Percentiles rank a stretch among this genome's conserved stretches.
These are phyloP conservation scores for Drosophila monieri DNA, from an alignment of 2,888 invertebrate species.

Conservation along the genomic window DNA sequence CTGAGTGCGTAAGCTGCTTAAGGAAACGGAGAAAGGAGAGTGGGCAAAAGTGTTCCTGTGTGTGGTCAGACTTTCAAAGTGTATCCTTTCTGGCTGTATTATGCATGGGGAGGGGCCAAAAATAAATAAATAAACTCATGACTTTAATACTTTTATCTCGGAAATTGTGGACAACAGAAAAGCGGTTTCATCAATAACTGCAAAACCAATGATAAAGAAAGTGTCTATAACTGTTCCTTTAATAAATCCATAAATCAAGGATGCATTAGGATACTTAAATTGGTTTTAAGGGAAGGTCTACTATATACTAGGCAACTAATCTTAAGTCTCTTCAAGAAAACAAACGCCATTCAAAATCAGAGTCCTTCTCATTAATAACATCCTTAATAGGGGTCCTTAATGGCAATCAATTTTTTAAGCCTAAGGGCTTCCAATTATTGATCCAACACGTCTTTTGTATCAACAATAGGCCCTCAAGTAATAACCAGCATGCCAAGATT, in stretches of 20 bases:
- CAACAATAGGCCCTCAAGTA: slow-evolving; percentile 16
- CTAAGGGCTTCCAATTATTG: not conserved
- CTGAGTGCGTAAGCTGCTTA: slow-evolving; percentile 70
- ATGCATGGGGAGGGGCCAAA: slow-evolving; percentile 55
- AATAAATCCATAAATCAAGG: not conserved
- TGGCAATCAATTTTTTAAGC: not conserved
- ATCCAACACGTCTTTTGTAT: not conserved
- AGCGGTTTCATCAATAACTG: slow-evolving; percentile 56
- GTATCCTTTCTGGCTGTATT: slow-evolving; percentile 58
- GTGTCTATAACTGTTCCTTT: not conserved
- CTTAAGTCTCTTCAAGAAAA: no score
- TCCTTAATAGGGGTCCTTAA: not conserved
- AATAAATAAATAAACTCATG: slow-evolving; percentile 42
- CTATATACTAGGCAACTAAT: not conserved
- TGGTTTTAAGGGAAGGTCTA: not conserved
- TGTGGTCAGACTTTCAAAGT: slow-evolving; percentile 60
- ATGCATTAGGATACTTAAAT: not conserved
- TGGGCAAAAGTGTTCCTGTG: slow-evolving; percentile 13
- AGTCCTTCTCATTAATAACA: not conserved
- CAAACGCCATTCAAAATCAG: not conserved
- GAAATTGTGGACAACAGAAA: slow-evolving; percentile 53
- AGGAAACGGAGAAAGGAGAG: slow-evolving; percentile 20
- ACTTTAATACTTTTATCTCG: slow-evolving; percentile 67
- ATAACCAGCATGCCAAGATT: slow-evolving; percentile 26
- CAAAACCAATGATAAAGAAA: slow-evolving; percentile 30